phyloP scores from a whole-genome alignment of 2,888 invertebrate genomes.

The Hofmannophila pseudospretella region DNA sequence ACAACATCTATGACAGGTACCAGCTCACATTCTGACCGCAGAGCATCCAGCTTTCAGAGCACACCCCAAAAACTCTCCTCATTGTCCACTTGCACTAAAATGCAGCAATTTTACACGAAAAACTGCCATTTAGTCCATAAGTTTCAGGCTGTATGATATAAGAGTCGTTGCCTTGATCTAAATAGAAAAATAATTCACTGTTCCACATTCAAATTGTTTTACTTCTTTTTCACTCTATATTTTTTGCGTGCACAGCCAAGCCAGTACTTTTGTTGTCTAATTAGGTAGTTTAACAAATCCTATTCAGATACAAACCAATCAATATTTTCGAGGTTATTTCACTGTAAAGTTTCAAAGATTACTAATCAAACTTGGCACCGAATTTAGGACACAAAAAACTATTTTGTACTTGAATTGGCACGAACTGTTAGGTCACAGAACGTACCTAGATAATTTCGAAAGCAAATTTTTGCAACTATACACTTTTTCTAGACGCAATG shows the following conservation, averaged over 20 bases:
- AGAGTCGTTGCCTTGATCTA: not conserved
- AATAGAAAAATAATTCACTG: not conserved
- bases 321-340: too few species aligned
- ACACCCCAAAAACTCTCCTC: slow-evolving; percentile 76
- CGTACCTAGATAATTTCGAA: slow-evolving; percentile 32
- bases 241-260: too few species aligned
- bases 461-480: slow-evolving; percentile 29
- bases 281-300: too few species aligned
- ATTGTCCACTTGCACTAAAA: slow-evolving; percentile 28
- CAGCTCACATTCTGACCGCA: slow-evolving; percentile 76
- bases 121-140: not conserved
- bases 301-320: too few species aligned
- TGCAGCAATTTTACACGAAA: not conserved
- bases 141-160: not conserved
- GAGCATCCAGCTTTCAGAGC: slow-evolving; percentile 72
- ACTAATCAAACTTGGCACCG: slow-evolving; percentile 37
- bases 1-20: slow-evolving; percentile 71
- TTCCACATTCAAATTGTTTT: too few species aligned
- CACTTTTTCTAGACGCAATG: slow-evolving; percentile 20
- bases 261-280: too few species aligned
- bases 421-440: slow-evolving; percentile 19
- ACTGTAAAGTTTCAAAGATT: slow-evolving; percentile 1
- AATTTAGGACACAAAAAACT: slow-evolving; percentile 30
- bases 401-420: slow-evolving; percentile 40
- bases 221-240: too few species aligned